Base-by-base conservation (phyloP, 2,888 invertebrate genomes). In the Drosophila ezoana region DNA sequence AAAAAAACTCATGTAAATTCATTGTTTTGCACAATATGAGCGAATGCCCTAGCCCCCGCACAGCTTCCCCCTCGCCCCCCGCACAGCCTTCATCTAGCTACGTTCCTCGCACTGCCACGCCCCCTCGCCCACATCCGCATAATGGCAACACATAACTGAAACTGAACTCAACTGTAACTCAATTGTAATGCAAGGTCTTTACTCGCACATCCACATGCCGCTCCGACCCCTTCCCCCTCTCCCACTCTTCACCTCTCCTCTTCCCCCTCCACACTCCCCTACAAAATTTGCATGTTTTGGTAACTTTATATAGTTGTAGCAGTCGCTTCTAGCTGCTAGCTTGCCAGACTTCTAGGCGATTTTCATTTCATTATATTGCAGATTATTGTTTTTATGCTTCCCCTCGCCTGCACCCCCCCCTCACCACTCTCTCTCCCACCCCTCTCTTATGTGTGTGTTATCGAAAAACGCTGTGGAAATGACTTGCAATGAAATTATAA, bases 1-100 rank as follows among this genome's bases (percentile, higher is more conserved):
- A 58, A 56, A 61, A 67, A 51, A 61, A 59, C 68, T 43, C 72
- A 77, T 87, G 75, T 75, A 85, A 85, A 87, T 81, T 81, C 81
- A 85, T 85, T 85, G 88, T 87, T 85, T 85, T 67, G 73, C 81
- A 77, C 86, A 85, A 85, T 87, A 85, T 85, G 86, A 73, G 61
- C 67, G 63, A 63, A 60, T 60, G 32, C 62, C 43, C 33, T 28
- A 38, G 16, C 45, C 13, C 10, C 11, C 23, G 28, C 41, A 38
- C 8, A 13, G 33, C 47, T 9, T 32, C 40, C 13, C 6, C 5
- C 28, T 3, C 13, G 4, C 54, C 41, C 33, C 38, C 38, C 14
- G 9, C 5, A 9, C 38, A 23, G 23, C 23, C 28, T 8, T 32
- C 23, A 20, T 23, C 1, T 37, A 18, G 10, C 32, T 5, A 10